Evolutionary conservation across 2,888 invertebrate species (phyloP), one percentile per base, ranked within the genome.

Genomic region (Theodoxus fluviatilis): DNA sequence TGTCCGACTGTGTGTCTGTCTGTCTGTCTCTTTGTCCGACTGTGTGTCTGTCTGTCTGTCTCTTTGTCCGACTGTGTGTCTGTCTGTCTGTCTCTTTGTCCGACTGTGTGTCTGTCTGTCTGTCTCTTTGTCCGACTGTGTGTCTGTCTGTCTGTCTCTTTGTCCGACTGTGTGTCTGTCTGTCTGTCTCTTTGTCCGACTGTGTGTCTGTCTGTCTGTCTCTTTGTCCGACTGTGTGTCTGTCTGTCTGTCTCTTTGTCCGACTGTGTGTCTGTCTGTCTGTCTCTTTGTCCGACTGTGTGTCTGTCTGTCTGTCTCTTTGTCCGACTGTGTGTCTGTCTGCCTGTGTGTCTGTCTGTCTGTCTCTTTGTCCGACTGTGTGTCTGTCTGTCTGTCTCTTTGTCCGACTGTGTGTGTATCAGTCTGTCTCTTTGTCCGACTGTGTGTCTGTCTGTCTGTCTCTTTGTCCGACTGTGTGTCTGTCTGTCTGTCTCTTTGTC

Each of bases 241-340:
- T n/a, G n/a, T n/a, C n/a, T n/a, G n/a, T n/a, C n/a, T n/a, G n/a
- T n/a, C n/a, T n/a, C n/a, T n/a, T 22, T 22, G n/a, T n/a, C n/a
- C n/a, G n/a, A n/a, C n/a, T n/a, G n/a, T n/a, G n/a, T 22, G 22
- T 55, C 12, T 22, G 18, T 55, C 18, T 18, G 18, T 55, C 1
- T 3, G 1, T 28, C n/a, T 18, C 37, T 65, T 31, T 65, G 12
- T 25, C 40, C 40, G n/a, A 38, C 40, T 43, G 40, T 65, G 40
- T 65, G 40, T 65, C 65, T 65, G 40, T 65, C 65, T 65, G 40
- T 65, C 65, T 65, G 40, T 65, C 65, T 65, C 65, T 65, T 43
- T 65, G 40, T 65, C 65, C 40, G 40, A n/a, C 65, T 65, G 40
- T 65, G 40, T 65, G 40, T 38, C 40, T 38, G n/a, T 22, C 15